These are phyloP conservation scores for Camponotus floridanus DNA, from an alignment of 1,140 invertebrate genomes.

Conservation along the genomic window DNA sequence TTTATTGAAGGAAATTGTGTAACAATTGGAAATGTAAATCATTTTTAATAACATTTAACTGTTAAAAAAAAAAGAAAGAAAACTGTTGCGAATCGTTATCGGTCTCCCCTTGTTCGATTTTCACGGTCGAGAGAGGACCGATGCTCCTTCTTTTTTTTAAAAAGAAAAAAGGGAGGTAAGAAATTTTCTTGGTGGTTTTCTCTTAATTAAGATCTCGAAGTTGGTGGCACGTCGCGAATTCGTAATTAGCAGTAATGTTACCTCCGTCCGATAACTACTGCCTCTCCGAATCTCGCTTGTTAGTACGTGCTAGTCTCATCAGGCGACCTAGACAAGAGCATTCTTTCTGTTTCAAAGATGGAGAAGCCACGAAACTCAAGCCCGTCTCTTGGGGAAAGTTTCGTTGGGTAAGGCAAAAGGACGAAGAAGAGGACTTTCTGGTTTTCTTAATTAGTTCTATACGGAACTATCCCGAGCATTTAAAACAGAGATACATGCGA, in stretches of 20 bases:
- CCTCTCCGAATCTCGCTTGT: constrained; percentile 61
- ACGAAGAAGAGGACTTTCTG: constrained; percentile 22
- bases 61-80: too few species aligned
- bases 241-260: constrained; percentile 72
- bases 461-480: not conserved
- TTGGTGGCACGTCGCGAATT: constrained; percentile 65
- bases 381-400: constrained; percentile 57
- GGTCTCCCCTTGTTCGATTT: not conserved
- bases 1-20: constrained; percentile 7
- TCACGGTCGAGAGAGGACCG: not conserved
- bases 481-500: not conserved
- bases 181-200: constrained; percentile 52
- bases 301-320: constrained; percentile 55
- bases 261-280: constrained; percentile 34
- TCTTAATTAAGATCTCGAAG: constrained; percentile 72
- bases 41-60: not conserved
- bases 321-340: constrained; percentile 29
- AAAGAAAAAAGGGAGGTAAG: not conserved
- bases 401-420: constrained; percentile 40
- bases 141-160: not conserved
- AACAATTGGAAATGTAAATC: not conserved
- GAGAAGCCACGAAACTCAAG: constrained; percentile 67
- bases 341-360: constrained; percentile 43
- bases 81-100: not conserved
- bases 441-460: constrained; percentile 68